phyloP scores from a whole-genome alignment of 2,888 invertebrate species.

The Scaptodrosophila latifasciaeformis region DNA sequence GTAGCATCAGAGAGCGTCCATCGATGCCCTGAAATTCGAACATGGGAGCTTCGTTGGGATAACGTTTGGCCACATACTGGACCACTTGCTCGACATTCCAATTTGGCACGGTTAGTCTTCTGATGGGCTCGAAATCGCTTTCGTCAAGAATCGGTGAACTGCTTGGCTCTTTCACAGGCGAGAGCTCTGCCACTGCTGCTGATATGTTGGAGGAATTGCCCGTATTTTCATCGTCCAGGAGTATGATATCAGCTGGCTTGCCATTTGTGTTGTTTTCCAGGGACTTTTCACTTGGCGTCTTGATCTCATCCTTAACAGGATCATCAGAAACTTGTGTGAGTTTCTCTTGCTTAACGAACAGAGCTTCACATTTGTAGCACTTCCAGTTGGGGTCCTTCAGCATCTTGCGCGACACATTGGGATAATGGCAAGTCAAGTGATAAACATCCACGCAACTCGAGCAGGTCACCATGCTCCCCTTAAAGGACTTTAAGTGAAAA shows the following conservation, averaged over 20 bases:
- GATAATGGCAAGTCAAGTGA: slow-evolving; percentile 87
- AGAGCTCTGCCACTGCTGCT: background rate
- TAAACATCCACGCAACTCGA: slow-evolving; percentile 90
- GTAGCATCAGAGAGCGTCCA: slow-evolving; percentile 88
- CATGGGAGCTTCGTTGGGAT: slow-evolving; percentile 86
- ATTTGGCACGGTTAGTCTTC: slow-evolving; percentile 33
- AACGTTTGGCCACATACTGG: slow-evolving; percentile 85
- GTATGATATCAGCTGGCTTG: no score
- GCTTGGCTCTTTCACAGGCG: no score
- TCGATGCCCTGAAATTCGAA: slow-evolving; percentile 94
- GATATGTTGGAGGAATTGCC: no score
- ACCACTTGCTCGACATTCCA: slow-evolving; percentile 91
- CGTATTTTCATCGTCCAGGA: no score
- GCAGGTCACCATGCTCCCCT: slow-evolving; percentile 86
- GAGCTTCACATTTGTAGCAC: slow-evolving; percentile 80
- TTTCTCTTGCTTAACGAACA: no score
- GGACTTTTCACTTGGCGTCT: background rate
- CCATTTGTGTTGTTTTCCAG: background rate
- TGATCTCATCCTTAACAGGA: no score
- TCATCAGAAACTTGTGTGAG: no score
- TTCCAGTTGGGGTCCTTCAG: slow-evolving; percentile 80
- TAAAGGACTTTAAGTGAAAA: slow-evolving; percentile 37
- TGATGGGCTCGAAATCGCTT: no score
- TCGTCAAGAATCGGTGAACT: no score
- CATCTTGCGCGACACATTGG: slow-evolving; percentile 78